Evolutionary conservation across 2,888 invertebrate genomes (phyloP).

Genomic region (Lasioglossum calceatum): DNA sequence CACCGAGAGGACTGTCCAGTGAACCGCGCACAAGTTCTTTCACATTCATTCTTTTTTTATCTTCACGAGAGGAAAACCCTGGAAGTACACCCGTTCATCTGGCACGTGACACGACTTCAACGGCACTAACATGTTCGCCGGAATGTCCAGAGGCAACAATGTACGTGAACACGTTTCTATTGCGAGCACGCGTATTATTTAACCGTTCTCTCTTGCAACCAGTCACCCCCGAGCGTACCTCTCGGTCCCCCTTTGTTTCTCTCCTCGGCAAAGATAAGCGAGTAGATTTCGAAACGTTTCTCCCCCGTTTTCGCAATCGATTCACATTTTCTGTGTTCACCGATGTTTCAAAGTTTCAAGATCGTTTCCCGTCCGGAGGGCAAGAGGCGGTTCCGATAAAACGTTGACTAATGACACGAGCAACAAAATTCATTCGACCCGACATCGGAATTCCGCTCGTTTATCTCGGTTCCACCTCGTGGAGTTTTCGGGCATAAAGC

Average conservation of each 20-base stretch:
- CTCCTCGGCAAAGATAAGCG: neutral
- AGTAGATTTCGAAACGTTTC: neutral
- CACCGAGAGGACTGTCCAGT: constrained; percentile 42
- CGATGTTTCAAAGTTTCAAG: neutral
- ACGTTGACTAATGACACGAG: constrained; percentile 49
- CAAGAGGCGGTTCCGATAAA: constrained; percentile 25
- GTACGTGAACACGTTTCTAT: constrained; percentile 75
- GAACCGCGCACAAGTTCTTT: constrained; percentile 37
- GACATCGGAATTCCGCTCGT: constrained; percentile 40
- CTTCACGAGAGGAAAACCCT: constrained; percentile 35
- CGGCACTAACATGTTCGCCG: constrained; percentile 76
- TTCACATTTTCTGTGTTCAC: neutral
- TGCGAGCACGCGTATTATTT: constrained; percentile 28
- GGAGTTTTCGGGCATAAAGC: constrained; percentile 43
- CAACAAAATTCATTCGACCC: constrained; percentile 35
- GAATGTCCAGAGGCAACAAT: constrained; percentile 80
- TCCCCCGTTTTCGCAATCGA: neutral
- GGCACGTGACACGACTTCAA: constrained; percentile 72
- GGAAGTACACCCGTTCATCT: constrained; percentile 47
- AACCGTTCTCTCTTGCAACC: neutral
- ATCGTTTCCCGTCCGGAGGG: constrained; percentile 1
- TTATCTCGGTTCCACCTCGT: constrained; percentile 51
- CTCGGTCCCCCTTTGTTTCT: neutral
- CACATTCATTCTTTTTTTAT: neutral
- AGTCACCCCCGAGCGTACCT: neutral